Conservation (phyloP, 1,140 invertebrate genomes). For the Sitobion miscanthi region DNA sequence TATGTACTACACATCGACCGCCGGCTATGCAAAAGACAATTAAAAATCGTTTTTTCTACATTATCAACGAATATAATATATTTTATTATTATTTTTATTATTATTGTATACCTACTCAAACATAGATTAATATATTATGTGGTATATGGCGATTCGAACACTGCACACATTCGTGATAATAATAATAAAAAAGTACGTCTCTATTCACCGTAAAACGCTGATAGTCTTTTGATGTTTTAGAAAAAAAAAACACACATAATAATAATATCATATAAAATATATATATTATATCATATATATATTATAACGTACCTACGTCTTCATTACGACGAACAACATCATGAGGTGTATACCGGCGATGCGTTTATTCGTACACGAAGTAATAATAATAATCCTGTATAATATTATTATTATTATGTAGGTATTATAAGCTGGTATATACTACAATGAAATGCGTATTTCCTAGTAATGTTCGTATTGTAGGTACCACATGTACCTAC, state of each 20-base stretch:
- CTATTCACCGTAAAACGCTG: conserved; percentile 50
- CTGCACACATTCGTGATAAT: not conserved
- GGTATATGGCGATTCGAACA: not conserved
- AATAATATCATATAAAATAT: not conserved
- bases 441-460: conserved; percentile 32
- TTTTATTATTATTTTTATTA: not conserved
- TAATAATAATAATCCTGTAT: conserved; percentile 47
- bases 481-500: not conserved
- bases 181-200: conserved; percentile 6
- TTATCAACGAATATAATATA: conserved; percentile 6
- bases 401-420: not conserved
- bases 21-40: not conserved
- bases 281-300: not conserved
- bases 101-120: not conserved
- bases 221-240: conserved; percentile 50
- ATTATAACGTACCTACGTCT: not conserved
- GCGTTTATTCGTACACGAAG: conserved; percentile 49
- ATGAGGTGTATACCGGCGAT: not conserved
- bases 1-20: not conserved
- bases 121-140: conserved; percentile 31
- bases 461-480: conserved; percentile 45
- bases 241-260: not conserved
- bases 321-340: conserved; percentile 26
- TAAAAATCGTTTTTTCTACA: conserved; percentile 20
- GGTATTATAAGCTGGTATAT: not conserved